phyloP scores from a whole-genome alignment of 1,140 invertebrate species.

The Drosophila persimilis region DNA sequence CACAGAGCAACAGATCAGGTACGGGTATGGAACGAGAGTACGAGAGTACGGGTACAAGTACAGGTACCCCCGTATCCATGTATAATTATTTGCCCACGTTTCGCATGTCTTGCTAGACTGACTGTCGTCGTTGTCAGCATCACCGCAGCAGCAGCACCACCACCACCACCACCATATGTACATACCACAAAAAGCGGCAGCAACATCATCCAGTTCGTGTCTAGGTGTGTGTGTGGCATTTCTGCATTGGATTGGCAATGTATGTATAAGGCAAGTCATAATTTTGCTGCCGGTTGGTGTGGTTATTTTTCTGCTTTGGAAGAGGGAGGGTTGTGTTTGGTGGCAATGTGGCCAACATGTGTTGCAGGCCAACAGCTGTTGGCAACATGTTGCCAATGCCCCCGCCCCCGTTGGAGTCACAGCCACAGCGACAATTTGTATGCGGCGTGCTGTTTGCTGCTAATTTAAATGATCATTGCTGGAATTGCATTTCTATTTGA shows the following conservation, averaged over 20 bases:
- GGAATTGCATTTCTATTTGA: conserved; percentile 65
- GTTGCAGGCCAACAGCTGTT: conserved; percentile 57
- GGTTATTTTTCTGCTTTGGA: conserved; percentile 10
- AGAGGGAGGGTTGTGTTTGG: background rate
- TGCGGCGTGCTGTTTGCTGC: conserved; percentile 44
- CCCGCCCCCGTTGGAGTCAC: conserved; percentile 4
- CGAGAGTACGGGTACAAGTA: too few relatives aligned
- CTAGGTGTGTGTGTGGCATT: conserved; percentile 40
- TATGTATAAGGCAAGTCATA: conserved; percentile 25
- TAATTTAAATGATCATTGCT: conserved; percentile 63
- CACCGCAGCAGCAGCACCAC: conserved; percentile 4
- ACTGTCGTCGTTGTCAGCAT: conserved; percentile 65
- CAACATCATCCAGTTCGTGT: conserved; percentile 6
- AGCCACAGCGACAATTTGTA: conserved; percentile 55
- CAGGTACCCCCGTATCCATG: conserved; percentile 24
- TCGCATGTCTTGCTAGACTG: conserved; percentile 77
- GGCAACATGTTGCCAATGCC: conserved; percentile 65
- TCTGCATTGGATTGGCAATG: conserved; percentile 53
- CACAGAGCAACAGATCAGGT: conserved; percentile 32
- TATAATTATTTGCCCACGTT: conserved; percentile 81
- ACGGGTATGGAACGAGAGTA: conserved; percentile 12
- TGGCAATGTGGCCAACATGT: conserved; percentile 64
- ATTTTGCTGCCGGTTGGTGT: conserved; percentile 29
- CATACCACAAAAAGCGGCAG: conserved; percentile 2
- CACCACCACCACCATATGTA: background rate